A percentile compares a stretch with the other conserved stretches of the same genome.
Conservation (phyloP, 2,797 vertebrate genomes). For the Spinibarbus caldwelli region DNA sequence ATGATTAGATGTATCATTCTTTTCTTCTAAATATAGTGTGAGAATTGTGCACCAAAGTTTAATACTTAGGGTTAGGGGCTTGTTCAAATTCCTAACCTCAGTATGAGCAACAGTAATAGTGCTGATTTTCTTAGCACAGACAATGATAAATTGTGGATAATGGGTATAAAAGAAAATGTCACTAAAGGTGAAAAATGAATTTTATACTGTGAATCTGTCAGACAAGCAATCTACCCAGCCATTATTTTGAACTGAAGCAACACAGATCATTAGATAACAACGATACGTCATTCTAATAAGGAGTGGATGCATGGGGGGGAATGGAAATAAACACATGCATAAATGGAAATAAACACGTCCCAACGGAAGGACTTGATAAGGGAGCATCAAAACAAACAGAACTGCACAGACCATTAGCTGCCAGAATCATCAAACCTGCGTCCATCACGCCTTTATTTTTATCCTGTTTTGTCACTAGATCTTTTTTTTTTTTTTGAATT, state of each 20-base stretch:
- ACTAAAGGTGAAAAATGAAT: background rate
- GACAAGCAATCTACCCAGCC: background rate
- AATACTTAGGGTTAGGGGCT: background rate
- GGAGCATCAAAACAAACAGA: conserved; percentile 28
- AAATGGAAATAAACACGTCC: conserved; percentile 21
- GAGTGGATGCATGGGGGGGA: background rate
- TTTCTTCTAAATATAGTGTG: background rate
- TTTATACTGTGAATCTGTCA: background rate
- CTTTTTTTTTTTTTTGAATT: background rate
- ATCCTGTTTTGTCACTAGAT: background rate
- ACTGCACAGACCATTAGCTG: conserved; percentile 24
- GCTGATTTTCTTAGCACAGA: background rate
- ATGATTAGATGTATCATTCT: background rate
- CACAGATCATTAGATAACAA: conserved; percentile 21
- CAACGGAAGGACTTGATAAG: background rate
- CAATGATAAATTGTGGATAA: background rate
- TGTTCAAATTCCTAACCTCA: background rate
- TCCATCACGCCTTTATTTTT: conserved; percentile 24
- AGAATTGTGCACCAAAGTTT: background rate
- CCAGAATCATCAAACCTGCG: background rate
- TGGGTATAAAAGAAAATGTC: background rate
- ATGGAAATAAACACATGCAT: too few relatives aligned
- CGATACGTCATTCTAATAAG: conserved; percentile 35
- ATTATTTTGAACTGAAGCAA: conserved; percentile 13
- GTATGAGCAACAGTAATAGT: background rate